Evolutionary conservation across 2,888 invertebrate species (phyloP).

Genomic region (Cheilosia grossa): DNA sequence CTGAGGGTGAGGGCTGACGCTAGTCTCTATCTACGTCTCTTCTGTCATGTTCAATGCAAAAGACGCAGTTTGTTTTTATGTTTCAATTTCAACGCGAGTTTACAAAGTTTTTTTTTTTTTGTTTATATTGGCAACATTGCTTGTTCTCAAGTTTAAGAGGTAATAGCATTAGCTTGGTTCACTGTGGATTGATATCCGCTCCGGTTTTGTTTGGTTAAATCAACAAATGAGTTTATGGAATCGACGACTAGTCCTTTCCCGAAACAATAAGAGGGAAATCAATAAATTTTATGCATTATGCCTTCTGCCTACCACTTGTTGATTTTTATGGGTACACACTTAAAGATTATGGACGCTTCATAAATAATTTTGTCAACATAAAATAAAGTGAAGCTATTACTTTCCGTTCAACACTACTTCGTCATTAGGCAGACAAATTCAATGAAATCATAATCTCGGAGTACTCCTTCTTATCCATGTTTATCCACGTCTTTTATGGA

Average conservation of each 20-base stretch:
- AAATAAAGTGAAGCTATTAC: conserved; percentile 45
- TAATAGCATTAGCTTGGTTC: not conserved
- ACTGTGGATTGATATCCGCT: conserved; percentile 19
- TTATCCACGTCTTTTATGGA: not conserved
- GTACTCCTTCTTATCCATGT: conserved; percentile 4
- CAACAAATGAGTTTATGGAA: conserved; percentile 21
- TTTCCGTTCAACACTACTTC: conserved; percentile 47
- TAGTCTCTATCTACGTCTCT: not conserved
- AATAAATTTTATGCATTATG: not conserved
- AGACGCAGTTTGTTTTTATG: not conserved
- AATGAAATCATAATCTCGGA: conserved; percentile 62
- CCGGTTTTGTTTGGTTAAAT: not conserved
- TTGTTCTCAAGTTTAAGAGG: not conserved
- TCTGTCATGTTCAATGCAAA: not conserved
- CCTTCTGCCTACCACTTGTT: conserved; percentile 41
- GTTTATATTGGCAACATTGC: not conserved
- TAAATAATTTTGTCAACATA: conserved; percentile 65
- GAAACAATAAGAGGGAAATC: conserved; percentile 5
- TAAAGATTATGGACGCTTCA: conserved; percentile 45
- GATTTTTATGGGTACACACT: conserved; percentile 43
- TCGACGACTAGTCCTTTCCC: not conserved
- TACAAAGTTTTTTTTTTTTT: not conserved
- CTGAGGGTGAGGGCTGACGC: no score
- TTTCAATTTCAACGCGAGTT: not conserved
- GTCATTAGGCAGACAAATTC: conserved; percentile 51